phyloP scores from a whole-genome alignment of 2,797 vertebrate species.

The Eidolon dupreanum region DNA sequence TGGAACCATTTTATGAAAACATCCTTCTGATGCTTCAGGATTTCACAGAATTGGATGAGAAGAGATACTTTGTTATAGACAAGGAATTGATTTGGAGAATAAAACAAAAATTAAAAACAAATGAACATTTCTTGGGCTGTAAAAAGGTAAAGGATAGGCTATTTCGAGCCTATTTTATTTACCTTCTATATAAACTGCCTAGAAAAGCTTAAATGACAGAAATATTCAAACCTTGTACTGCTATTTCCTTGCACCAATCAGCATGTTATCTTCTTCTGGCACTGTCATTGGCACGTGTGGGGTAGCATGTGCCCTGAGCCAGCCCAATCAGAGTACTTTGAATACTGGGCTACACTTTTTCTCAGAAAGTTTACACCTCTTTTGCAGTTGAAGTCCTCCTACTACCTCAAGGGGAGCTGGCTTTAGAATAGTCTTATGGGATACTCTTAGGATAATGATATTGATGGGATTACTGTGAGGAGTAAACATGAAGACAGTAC shows the following conservation, averaged over 20 bases:
- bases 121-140: slow-evolving; percentile 30
- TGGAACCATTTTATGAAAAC: slow-evolving; percentile 75
- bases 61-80: slow-evolving; percentile 44
- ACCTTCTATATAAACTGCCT: not conserved
- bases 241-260: not conserved
- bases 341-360: not conserved
- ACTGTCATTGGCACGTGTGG: no score
- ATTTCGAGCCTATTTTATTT: not conserved
- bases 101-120: slow-evolving; percentile 55
- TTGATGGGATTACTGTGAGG: not conserved
- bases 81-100: slow-evolving; percentile 36
- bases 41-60: slow-evolving; percentile 40
- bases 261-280: not conserved
- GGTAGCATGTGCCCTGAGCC: not conserved
- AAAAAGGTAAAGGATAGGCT: not conserved
- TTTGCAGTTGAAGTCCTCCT: not conserved
- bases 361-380: not conserved
- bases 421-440: not conserved
- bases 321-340: not conserved
- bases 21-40: slow-evolving; percentile 63
- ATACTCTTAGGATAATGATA: not conserved
- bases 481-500: not conserved
- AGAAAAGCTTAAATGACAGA: not conserved
- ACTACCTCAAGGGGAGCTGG: not conserved
- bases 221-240: not conserved